A percentile compares a stretch with the other conserved stretches of the same genome.
phyloP scores from a whole-genome alignment of 2,888 invertebrate genomes.

The Venusia cambrica region DNA sequence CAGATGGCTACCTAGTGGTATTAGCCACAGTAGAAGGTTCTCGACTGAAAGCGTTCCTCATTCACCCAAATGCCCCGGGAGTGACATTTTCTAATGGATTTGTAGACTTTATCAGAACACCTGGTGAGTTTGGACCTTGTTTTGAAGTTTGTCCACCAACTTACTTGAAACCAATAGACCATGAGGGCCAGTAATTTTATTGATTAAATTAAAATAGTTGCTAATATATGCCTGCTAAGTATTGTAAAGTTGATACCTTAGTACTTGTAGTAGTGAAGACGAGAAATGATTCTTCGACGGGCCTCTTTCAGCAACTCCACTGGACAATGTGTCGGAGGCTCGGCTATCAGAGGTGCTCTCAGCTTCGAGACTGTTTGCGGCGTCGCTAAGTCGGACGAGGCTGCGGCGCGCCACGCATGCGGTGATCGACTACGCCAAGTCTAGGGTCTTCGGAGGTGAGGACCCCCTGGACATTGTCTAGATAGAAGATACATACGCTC shows the following conservation, averaged over 20 bases:
- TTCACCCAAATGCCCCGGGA: conserved; percentile 54
- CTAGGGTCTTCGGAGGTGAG: conserved; percentile 52
- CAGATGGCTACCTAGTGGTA: conserved; percentile 51
- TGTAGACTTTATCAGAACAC: conserved; percentile 51
- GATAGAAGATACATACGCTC: too few relatives aligned
- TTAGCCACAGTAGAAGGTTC: conserved; percentile 46
- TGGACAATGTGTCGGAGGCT: conserved; percentile 41
- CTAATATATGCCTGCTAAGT: too few relatives aligned
- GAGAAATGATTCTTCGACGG: too few relatives aligned
- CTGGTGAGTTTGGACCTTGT: conserved; percentile 45
- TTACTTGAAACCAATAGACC: too few relatives aligned
- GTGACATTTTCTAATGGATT: conserved; percentile 36
- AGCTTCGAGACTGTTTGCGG: conserved; percentile 52
- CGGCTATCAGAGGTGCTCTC: conserved; percentile 46
- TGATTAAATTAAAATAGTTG: too few relatives aligned
- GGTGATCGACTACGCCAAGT: conserved; percentile 47
- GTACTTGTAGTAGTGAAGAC: too few relatives aligned
- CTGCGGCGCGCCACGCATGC: conserved; percentile 43
- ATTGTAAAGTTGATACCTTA: too few relatives aligned
- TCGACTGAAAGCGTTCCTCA: conserved; percentile 52
- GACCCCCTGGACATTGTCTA: too few relatives aligned
- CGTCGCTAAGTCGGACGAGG: conserved; percentile 46
- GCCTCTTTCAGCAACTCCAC: conserved; percentile 51
- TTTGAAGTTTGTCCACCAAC: too few relatives aligned
- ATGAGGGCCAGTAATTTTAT: too few relatives aligned